Conservation (phyloP, 2,888 invertebrate genomes). For the Drosophila flavopinicola region DNA sequence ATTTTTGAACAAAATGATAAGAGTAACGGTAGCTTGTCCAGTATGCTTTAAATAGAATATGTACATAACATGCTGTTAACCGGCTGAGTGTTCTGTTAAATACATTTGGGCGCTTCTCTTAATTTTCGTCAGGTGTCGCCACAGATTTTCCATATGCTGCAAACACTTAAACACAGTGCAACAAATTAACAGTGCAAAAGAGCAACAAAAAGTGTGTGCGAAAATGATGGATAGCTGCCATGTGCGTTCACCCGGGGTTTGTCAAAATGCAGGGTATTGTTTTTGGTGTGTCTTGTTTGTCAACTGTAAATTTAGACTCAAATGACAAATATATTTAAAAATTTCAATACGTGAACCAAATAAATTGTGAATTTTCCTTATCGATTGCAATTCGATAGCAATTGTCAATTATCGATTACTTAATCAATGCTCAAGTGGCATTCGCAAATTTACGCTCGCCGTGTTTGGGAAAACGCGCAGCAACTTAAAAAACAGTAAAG, state of each 20-base stretch:
- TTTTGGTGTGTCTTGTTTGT: neutral
- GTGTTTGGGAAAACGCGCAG: conserved; percentile 7
- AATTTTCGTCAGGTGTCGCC: conserved; percentile 12
- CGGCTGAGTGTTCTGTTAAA: neutral
- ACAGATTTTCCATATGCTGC: conserved; percentile 6
- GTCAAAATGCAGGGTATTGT: neutral
- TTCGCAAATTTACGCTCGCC: conserved; percentile 1
- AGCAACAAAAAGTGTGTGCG: neutral
- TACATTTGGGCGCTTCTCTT: neutral
- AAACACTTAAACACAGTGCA: conserved; percentile 15
- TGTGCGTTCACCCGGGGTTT: neutral
- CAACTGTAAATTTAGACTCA: conserved; percentile 17
- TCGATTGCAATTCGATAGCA: neutral
- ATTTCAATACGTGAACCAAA: conserved; percentile 10
- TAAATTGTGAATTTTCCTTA: neutral
- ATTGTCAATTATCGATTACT: conserved; percentile 2
- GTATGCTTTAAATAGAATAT: too few relatives aligned
- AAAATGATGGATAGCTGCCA: too few relatives aligned
- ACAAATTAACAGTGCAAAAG: conserved; percentile 12
- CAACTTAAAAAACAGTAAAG: conserved; percentile 1
- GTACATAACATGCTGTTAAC: too few relatives aligned
- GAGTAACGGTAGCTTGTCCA: too few relatives aligned
- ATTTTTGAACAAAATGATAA: too few relatives aligned
- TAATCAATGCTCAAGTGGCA: conserved; percentile 2
- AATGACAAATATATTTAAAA: conserved; percentile 7